These are phyloP conservation scores for Scomber colias DNA, from an alignment of 2,113 vertebrate species.

Conservation along the genomic window DNA sequence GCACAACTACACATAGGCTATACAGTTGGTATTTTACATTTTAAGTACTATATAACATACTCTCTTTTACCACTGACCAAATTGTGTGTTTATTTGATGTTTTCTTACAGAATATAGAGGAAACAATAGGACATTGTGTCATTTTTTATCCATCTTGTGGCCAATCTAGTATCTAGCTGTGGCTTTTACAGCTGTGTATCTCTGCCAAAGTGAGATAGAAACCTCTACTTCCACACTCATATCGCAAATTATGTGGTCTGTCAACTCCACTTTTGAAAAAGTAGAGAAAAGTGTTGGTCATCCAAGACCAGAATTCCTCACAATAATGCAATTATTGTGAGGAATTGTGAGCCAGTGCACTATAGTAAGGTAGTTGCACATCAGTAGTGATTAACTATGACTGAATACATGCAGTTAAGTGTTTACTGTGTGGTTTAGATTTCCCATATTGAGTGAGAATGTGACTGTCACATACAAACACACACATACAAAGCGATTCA, in stretches of 20 bases:
- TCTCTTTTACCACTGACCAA: too few relatives aligned
- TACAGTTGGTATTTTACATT: too few relatives aligned
- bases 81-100: too few relatives aligned
- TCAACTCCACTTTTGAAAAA: neutral
- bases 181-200: neutral
- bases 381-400: neutral
- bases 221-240: neutral
- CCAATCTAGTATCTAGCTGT: neutral
- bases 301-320: neutral
- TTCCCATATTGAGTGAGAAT: too few relatives aligned
- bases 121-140: neutral
- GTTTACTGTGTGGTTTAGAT: neutral
- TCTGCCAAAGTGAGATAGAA: neutral
- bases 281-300: neutral
- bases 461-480: too few relatives aligned
- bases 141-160: neutral
- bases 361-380: too few relatives aligned
- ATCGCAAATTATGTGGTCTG: neutral
- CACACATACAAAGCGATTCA: too few relatives aligned
- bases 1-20: too few relatives aligned
- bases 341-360: neutral
- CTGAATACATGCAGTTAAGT: conserved; percentile 2
- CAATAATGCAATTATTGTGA: neutral
- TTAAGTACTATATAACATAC: too few relatives aligned
- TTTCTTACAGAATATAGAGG: too few relatives aligned